Evolutionary conservation across 2,113 vertebrate genomes (phyloP).

Genomic region (Corydoras sp.): DNA sequence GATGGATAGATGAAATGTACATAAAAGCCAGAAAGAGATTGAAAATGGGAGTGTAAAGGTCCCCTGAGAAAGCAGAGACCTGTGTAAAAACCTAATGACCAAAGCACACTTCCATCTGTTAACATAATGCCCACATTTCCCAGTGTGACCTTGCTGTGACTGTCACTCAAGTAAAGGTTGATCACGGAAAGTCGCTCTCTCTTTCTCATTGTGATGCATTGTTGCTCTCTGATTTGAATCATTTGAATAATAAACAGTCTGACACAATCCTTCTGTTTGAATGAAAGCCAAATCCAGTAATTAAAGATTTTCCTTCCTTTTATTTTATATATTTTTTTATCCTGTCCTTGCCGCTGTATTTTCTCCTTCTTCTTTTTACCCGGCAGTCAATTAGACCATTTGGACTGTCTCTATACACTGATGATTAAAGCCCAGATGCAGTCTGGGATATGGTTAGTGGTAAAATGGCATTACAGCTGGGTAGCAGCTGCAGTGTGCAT

Average conservation of each 20-base stretch:
- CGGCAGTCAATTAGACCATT: conserved; percentile 14
- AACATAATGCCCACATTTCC: conserved; percentile 7
- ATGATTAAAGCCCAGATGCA: conserved; percentile 24
- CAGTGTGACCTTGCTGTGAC: conserved; percentile 10
- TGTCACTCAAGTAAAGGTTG: conserved; percentile 21
- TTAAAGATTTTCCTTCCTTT: neutral
- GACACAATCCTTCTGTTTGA: neutral
- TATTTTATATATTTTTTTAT: neutral
- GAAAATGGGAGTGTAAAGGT: neutral
- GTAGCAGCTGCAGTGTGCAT: conserved; percentile 2
- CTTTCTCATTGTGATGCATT: neutral
- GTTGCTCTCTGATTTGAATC: too few relatives aligned
- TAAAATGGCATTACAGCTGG: neutral
- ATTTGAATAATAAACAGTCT: too few relatives aligned
- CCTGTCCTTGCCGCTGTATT: neutral
- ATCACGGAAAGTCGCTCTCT: conserved; percentile 19
- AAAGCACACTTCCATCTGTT: conserved; percentile 13
- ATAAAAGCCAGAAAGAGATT: conserved; percentile 20
- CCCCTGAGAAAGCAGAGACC: conserved; percentile 16
- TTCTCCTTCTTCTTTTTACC: neutral
- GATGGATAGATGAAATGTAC: conserved; percentile 28
- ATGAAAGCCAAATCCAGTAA: neutral
- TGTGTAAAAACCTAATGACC: conserved; percentile 30
- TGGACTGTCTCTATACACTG: conserved; percentile 40
- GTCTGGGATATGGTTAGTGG: conserved; percentile 8